phyloP scores from a whole-genome alignment of 35 echinoderm and acorn worm species.

The Stichopus chloronotus region DNA sequence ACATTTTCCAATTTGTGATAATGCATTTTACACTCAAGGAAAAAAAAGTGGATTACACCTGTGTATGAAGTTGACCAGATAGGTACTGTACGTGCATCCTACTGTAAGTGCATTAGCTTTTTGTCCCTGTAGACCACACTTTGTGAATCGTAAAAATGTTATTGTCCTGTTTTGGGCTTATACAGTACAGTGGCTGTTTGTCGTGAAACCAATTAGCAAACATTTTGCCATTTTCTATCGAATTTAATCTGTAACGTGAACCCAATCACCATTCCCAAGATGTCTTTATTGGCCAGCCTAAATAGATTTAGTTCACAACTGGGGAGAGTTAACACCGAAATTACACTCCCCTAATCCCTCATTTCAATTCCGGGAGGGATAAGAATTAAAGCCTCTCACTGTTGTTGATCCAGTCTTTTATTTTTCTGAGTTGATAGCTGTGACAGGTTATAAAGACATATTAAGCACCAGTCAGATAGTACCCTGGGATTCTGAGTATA shows the following conservation, averaged over 20 bases:
- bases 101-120: too few relatives aligned
- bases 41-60: too few relatives aligned
- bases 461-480: neutral
- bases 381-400: neutral
- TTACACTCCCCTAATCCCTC: neutral
- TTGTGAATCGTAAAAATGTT: too few relatives aligned
- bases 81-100: too few relatives aligned
- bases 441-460: neutral
- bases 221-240: neutral
- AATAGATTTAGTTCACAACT: neutral
- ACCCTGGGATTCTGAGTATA: neutral
- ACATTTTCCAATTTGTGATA: too few relatives aligned
- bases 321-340: neutral
- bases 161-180: too few relatives aligned
- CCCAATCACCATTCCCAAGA: neutral
- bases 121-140: too few relatives aligned
- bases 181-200: neutral
- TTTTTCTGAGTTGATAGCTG: neutral
- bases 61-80: too few relatives aligned
- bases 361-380: neutral
- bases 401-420: neutral
- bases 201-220: constrained; percentile 7
- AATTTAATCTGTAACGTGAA: neutral
- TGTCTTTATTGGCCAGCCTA: neutral
- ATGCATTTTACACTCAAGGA: too few relatives aligned